phyloP scores from a whole-genome alignment of 2,888 invertebrate genomes.

The Podabrus alpinus region DNA sequence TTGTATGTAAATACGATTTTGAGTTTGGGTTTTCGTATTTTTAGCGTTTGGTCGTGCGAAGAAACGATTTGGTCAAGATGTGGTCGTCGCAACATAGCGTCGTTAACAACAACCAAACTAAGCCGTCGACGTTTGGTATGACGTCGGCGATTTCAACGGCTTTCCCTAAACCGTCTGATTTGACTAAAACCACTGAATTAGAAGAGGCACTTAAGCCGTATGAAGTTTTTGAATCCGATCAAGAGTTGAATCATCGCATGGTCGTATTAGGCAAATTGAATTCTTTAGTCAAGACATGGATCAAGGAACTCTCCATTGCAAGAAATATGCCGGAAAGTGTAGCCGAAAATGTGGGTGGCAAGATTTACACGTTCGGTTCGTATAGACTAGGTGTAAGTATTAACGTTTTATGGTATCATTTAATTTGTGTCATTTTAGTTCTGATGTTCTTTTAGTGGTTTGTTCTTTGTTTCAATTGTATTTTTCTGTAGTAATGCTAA shows the following conservation, averaged over 20 bases:
- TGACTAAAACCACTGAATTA: slow-evolving; percentile 76
- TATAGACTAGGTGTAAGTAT: slow-evolving; percentile 82
- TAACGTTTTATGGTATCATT: slow-evolving; percentile 1
- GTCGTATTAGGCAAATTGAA: slow-evolving; percentile 85
- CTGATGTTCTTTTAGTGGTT: background rate
- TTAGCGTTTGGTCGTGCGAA: background rate
- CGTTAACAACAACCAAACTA: slow-evolving; percentile 59
- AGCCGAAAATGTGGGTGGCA: slow-evolving; percentile 92
- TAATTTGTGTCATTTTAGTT: background rate
- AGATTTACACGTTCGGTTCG: slow-evolving; percentile 99
- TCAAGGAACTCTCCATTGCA: slow-evolving; percentile 82
- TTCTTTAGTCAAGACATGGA: slow-evolving; percentile 91
- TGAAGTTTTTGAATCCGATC: slow-evolving; percentile 89
- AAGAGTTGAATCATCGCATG: slow-evolving; percentile 89
- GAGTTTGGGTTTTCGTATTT: background rate
- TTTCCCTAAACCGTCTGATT: slow-evolving; percentile 78
- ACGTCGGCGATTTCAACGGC: slow-evolving; percentile 93
- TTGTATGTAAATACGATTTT: background rate
- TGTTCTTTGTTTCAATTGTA: background rate
- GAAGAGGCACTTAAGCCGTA: slow-evolving; percentile 78
- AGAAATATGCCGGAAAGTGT: slow-evolving; percentile 92
- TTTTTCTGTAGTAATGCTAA: background rate
- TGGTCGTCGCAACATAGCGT: slow-evolving; percentile 60
- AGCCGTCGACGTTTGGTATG: slow-evolving; percentile 79
- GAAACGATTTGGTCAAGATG: slow-evolving; percentile 52